Conservation (phyloP, 1,140 invertebrate species). For the Drosophila suzukii region DNA sequence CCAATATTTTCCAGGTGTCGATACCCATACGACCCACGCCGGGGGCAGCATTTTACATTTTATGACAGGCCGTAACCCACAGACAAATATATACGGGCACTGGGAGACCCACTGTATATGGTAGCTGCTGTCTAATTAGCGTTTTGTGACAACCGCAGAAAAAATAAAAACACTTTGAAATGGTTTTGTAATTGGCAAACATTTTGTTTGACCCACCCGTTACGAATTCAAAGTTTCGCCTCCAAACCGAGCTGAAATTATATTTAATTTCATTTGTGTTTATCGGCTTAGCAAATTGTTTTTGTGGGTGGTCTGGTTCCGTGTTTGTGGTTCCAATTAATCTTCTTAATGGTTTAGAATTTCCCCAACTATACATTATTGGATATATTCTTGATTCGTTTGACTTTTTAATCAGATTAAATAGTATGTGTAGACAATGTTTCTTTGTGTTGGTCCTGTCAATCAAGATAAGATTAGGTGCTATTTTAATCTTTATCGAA, state of each 20-base stretch:
- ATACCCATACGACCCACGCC: slow-evolving; percentile 63
- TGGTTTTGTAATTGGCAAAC: slow-evolving; percentile 72
- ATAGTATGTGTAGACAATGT: neutral
- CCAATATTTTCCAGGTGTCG: slow-evolving; percentile 79
- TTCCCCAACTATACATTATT: slow-evolving; percentile 27
- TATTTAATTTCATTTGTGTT: slow-evolving; percentile 72
- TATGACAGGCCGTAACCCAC: slow-evolving; percentile 63
- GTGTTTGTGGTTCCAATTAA: slow-evolving; percentile 24
- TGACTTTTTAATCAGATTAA: slow-evolving; percentile 4
- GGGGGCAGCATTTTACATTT: slow-evolving; percentile 63
- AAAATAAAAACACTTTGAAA: slow-evolving; percentile 60
- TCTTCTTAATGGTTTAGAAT: slow-evolving; percentile 37
- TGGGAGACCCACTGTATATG: slow-evolving; percentile 32
- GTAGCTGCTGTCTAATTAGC: slow-evolving; percentile 73
- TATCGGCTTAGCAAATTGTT: slow-evolving; percentile 60
- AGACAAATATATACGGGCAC: slow-evolving; percentile 22
- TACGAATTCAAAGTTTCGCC: neutral
- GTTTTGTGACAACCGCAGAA: slow-evolving; percentile 57
- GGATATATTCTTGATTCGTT: slow-evolving; percentile 2
- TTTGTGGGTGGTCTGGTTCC: slow-evolving; percentile 38
- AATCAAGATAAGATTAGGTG: slow-evolving; percentile 29
- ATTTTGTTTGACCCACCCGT: slow-evolving; percentile 45
- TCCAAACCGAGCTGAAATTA: slow-evolving; percentile 18
- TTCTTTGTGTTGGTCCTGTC: slow-evolving; percentile 7
- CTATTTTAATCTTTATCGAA: slow-evolving; percentile 3